A percentile compares a stretch with the other conserved stretches of the same genome.
These are phyloP conservation scores for Cydia strobilella DNA, from an alignment of 1,140 invertebrate species.

Conservation along the genomic window DNA sequence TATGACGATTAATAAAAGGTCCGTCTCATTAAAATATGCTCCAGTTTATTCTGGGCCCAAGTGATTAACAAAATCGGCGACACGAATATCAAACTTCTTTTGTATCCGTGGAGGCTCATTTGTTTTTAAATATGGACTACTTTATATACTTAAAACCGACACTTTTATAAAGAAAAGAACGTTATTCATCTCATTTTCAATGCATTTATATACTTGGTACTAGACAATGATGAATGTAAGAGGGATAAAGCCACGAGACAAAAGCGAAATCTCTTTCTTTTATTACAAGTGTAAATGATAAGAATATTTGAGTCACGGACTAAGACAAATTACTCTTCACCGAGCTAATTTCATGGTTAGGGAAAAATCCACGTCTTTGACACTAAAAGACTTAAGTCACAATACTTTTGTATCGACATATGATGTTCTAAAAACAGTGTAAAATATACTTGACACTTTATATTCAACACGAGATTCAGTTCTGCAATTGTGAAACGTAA, in stretches of 20 bases:
- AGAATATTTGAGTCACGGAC: not conserved
- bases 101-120: too few relatives aligned
- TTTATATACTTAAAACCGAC: too few relatives aligned
- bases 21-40: too few relatives aligned
- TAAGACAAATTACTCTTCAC: conserved; percentile 11
- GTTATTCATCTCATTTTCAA: not conserved
- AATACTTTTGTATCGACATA: not conserved
- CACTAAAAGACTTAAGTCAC: not conserved
- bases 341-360: conserved; percentile 6
- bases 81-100: too few relatives aligned
- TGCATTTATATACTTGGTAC: not conserved
- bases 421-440: not conserved
- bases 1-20: too few relatives aligned
- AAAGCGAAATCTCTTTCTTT: not conserved
- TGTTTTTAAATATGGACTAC: too few relatives aligned
- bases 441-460: conserved; percentile 2
- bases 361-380: not conserved
- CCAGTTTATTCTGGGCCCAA: too few relatives aligned
- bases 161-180: too few relatives aligned
- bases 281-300: conserved; percentile 1
- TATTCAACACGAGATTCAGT: not conserved
- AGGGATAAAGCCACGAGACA: not conserved
- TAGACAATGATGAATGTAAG: not conserved
- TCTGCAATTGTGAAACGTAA: not conserved
- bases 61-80: too few relatives aligned